These are phyloP conservation scores for Cuculus canorus DNA, from an alignment of 2,797 vertebrate genomes.

Conservation along the genomic window DNA sequence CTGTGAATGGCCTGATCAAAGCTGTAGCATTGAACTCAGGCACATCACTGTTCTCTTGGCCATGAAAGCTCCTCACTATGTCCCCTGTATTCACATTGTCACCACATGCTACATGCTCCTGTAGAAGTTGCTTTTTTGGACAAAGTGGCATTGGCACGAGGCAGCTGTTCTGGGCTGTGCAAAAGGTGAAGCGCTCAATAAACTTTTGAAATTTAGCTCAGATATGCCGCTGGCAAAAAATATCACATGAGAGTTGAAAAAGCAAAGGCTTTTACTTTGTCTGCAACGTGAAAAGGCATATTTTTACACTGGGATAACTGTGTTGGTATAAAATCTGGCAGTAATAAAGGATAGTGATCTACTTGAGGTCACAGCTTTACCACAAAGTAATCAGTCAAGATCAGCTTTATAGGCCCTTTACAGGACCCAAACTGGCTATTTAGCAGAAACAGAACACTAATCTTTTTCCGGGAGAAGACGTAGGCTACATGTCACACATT, in stretches of 20 bases:
- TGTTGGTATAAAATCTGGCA: neutral
- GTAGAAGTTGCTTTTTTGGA: neutral
- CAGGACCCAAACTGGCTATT: slow-evolving; percentile 6
- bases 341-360: slow-evolving; percentile 18
- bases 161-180: slow-evolving; percentile 10
- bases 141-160: neutral
- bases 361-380: slow-evolving; percentile 5
- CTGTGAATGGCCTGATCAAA: neutral
- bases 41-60: neutral
- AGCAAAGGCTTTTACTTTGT: neutral
- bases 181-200: slow-evolving; percentile 9
- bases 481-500: neutral
- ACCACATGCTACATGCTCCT: rapidly evolving
- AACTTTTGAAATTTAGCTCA: slow-evolving; percentile 22
- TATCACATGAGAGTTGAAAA: neutral
- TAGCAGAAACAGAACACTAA: slow-evolving; percentile 1
- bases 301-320: neutral
- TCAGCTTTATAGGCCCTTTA: slow-evolving; percentile 12
- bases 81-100: neutral
- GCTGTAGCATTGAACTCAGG: neutral
- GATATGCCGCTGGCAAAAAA: neutral
- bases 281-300: neutral
- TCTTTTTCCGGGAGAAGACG: neutral
- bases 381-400: slow-evolving; percentile 39
- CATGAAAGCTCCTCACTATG: neutral